These are phyloP conservation scores for Mesorhabditis belari DNA, from an alignment of 2,888 invertebrate genomes.

Conservation along the genomic window DNA sequence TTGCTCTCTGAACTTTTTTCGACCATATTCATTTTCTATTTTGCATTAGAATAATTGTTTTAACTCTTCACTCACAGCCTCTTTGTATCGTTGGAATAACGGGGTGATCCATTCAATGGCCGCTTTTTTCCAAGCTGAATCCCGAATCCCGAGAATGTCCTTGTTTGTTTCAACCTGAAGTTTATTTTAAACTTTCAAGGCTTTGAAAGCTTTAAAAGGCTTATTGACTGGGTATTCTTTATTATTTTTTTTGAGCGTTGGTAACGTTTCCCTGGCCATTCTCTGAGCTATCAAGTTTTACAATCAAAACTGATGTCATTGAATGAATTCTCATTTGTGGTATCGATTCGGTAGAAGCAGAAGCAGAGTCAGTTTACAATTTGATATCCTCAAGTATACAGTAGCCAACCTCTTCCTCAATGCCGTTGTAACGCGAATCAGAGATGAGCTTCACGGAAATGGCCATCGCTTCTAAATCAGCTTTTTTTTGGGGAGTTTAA, in stretches of 20 bases:
- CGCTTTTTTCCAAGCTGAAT: constrained; percentile 32
- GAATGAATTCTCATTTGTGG: no score
- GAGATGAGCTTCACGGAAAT: constrained; percentile 48
- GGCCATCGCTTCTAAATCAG: constrained; percentile 45
- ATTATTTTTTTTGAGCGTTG: constrained; percentile 25
- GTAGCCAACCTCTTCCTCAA: constrained; percentile 35
- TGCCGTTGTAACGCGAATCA: constrained; percentile 45
- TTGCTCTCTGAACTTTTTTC: no score
- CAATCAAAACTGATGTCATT: no score
- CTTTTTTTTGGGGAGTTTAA: not conserved
- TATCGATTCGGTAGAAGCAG: no score
- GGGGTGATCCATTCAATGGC: constrained; percentile 26
- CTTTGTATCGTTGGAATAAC: constrained; percentile 24
- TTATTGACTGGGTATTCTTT: constrained; percentile 8
- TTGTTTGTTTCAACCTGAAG: constrained; percentile 23
- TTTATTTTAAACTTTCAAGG: constrained; percentile 4
- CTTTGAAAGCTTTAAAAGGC: not conserved
- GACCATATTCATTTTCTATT: no score
- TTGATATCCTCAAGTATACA: not conserved
- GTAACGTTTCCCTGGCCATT: constrained; percentile 26
- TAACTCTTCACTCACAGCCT: constrained; percentile 2
- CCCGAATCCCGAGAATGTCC: constrained; percentile 24
- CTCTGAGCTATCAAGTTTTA: no score
- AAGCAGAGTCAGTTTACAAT: no score
- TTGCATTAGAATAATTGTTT: no score